Evolutionary conservation across 1,140 invertebrate genomes (phyloP), one percentile per base, ranked within the genome.

Genomic region (Cydia amplana): DNA sequence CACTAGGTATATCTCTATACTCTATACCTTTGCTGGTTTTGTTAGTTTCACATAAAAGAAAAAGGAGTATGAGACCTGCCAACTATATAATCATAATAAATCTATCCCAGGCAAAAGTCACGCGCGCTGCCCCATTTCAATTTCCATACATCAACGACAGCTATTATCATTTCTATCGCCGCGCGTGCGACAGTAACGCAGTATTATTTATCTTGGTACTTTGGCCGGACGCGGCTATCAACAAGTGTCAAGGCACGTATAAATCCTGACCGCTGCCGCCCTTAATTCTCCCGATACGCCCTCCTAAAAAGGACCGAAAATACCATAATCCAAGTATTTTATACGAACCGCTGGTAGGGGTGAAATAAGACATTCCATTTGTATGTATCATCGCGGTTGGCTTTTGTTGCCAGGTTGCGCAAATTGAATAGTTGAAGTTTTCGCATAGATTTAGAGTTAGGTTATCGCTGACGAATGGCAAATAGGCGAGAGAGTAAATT

Each of bases 161-260:
- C 36, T 23, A 70, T 70, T 70, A 70, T 70, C 65, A 70, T 70
- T 36, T 70, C 65, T 70, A 70, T 70, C 18, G 65, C 65, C 64
- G 28, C 23, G 25, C 64, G 65, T 70, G 28, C 28, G 65, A 70
- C 65, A 70, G 32, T 70, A 70, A 70, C 32, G 32, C 65, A 70
- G 79, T 76, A 74, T 75, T 75, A 80, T 82, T 79, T 81, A 81
- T 79, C 80, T 80, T 79, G 72, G 81, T 86, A 83, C 78, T 78
- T 86, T 74, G 82, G 51, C 36, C 43, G 72, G 55, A 74, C 65
- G 79, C n/a, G 70, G 79, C 82, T 87, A 88, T 89, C 87, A 89
- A 88, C 86, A 87, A 89, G 85, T 88, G 86, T 83, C 83, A 75
- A 80, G 80, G 78, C 81, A 82, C 82, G 83, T 74, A 87, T 88